A percentile compares a stretch with the other conserved stretches of the same genome.
Evolutionary conservation across 2,113 vertebrate species (phyloP).

Genomic region (Elephantulus edwardii): DNA sequence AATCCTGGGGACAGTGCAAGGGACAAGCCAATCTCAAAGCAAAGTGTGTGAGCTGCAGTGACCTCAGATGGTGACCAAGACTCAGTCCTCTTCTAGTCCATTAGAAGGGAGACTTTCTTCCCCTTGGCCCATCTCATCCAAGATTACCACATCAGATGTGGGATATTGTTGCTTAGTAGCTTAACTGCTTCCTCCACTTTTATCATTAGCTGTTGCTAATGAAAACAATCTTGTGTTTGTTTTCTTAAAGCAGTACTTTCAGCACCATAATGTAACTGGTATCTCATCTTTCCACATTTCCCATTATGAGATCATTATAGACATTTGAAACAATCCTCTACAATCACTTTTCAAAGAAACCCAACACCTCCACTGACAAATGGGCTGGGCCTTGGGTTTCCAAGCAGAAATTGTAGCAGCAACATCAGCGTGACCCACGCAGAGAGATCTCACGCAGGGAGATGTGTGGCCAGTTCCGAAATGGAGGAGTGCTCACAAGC

Average conservation of each 20-base stretch:
- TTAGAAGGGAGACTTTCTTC: background rate
- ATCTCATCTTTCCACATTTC: conserved; percentile 15
- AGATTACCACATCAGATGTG: background rate
- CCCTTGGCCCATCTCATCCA: background rate
- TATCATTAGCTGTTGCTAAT: conserved; percentile 21
- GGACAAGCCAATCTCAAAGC: no score
- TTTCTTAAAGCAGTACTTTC: no score
- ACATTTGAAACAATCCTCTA: conserved; percentile 47
- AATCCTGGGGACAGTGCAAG: no score
- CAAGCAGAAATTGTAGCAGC: background rate
- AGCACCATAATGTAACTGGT: conserved; percentile 20
- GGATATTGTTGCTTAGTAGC: background rate
- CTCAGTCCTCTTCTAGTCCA: background rate
- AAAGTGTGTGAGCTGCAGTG: no score
- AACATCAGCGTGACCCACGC: background rate
- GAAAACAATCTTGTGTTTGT: conserved; percentile 13
- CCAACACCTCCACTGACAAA: background rate
- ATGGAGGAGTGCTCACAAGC: background rate
- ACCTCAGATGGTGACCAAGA: background rate
- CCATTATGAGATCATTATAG: conserved; percentile 45
- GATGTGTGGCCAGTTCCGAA: background rate
- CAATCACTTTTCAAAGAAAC: background rate
- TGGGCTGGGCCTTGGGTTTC: background rate
- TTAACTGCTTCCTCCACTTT: background rate
- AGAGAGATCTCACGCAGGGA: background rate